These are phyloP conservation scores for Cantharis lateralis DNA, from an alignment of 2,888 invertebrate genomes.

Conservation along the genomic window DNA sequence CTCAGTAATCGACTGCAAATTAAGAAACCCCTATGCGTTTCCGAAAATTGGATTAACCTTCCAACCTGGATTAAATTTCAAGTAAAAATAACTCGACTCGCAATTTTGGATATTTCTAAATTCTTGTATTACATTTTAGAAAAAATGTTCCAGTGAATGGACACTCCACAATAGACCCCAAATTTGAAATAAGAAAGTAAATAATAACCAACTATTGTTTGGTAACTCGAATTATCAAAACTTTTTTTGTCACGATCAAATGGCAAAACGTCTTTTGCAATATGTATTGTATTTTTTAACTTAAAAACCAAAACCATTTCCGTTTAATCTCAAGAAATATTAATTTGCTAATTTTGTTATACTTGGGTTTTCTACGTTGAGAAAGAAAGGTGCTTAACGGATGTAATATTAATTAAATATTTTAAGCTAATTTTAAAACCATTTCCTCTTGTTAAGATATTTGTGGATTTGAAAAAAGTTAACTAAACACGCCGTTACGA, in stretches of 20 bases:
- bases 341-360: not conserved
- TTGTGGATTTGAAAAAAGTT: not conserved
- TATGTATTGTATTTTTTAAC: not conserved
- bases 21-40: not conserved
- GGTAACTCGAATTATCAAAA: not conserved
- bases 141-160: not conserved
- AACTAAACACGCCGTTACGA: not conserved
- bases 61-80: not conserved
- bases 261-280: not conserved
- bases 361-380: not conserved
- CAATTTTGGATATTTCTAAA: not conserved
- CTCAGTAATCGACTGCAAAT: not conserved
- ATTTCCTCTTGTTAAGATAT: not conserved
- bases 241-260: not conserved
- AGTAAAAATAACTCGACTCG: not conserved
- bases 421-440: not conserved
- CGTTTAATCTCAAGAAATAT: not conserved
- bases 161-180: not conserved
- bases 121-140: not conserved
- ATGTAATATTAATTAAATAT: not conserved
- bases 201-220: not conserved
- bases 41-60: not conserved
- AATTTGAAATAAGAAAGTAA: not conserved
- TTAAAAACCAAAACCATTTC: not conserved
- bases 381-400: not conserved